A percentile compares a stretch with the other conserved stretches of the same genome.
phyloP scores from a whole-genome alignment of 2,113 vertebrate genomes.

The Panthera leo region DNA sequence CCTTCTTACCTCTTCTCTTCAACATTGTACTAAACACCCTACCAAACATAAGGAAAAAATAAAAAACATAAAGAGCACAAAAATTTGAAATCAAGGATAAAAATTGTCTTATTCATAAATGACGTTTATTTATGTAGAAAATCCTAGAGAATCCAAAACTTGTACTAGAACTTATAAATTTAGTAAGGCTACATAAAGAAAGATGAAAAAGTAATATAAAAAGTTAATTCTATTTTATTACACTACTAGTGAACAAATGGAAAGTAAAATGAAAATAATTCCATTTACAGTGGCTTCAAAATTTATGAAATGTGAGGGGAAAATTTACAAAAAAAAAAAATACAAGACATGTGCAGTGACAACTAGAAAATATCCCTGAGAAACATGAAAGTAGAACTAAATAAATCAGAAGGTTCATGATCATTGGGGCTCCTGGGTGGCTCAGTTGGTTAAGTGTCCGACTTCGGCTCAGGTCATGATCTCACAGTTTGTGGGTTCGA shows the following conservation, averaged over 20 bases:
- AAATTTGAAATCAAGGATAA: too few species aligned
- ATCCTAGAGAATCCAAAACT: background rate
- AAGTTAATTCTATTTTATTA: background rate
- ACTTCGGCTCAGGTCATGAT: too few species aligned
- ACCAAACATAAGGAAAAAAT: too few species aligned
- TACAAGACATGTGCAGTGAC: background rate
- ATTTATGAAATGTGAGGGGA: background rate
- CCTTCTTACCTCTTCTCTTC: background rate
- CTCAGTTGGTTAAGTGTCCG: too few species aligned
- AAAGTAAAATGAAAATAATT: background rate
- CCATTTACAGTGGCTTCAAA: background rate
- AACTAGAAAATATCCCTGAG: background rate
- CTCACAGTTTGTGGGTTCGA: too few species aligned
- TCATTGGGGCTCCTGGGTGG: background rate
- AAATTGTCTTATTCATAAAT: background rate
- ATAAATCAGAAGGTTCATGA: background rate
- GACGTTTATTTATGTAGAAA: background rate
- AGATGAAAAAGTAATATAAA: background rate
- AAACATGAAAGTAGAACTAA: background rate
- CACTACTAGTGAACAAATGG: background rate
- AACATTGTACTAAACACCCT: too few species aligned
- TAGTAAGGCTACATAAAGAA: background rate
- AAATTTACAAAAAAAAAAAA: background rate
- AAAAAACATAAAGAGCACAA: too few species aligned
- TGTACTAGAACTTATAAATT: background rate